Evolutionary conservation across 2,888 invertebrate species (phyloP).

Genomic region (Drosophila atripex): DNA sequence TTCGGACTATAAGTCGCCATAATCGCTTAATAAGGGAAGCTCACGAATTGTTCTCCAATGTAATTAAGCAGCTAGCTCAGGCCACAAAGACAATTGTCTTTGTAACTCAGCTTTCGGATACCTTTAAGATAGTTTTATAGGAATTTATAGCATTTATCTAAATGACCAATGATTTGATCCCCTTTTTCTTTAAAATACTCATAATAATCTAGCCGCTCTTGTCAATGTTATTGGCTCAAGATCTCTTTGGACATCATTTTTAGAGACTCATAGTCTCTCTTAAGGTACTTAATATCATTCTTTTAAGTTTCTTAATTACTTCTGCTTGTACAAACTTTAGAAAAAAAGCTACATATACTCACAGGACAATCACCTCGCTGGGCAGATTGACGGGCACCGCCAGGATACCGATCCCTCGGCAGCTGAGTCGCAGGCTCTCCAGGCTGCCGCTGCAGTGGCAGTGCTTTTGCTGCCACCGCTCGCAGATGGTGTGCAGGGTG

Average conservation of each 20-base stretch:
- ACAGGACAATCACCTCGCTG: constrained; percentile 80
- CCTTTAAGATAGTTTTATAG: not conserved
- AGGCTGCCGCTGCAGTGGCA: constrained; percentile 82
- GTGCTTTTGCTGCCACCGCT: constrained; percentile 80
- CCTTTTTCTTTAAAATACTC: too few species aligned
- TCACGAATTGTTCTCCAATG: not conserved
- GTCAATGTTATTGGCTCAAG: too few species aligned
- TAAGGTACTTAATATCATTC: too few species aligned
- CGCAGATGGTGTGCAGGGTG: constrained; percentile 80
- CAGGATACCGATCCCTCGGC: constrained; percentile 81
- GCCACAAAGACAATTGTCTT: not conserved
- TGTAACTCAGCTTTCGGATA: not conserved
- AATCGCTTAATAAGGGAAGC: constrained; percentile 61
- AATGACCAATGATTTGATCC: too few species aligned
- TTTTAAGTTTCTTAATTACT: too few species aligned
- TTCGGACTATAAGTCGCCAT: constrained; percentile 15
- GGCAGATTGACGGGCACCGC: constrained; percentile 83
- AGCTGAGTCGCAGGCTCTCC: constrained; percentile 80
- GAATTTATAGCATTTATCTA: too few species aligned
- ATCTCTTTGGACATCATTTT: too few species aligned
- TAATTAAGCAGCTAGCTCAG: not conserved
- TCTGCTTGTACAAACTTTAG: too few species aligned
- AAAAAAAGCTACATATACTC: constrained; percentile 64
- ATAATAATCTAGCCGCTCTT: too few species aligned
- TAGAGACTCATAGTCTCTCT: too few species aligned